Percentiles rank a stretch among this genome's conserved stretches.
These are phyloP conservation scores for Diachrysia chrysitis DNA, from an alignment of 2,888 invertebrate genomes.

Conservation along the genomic window DNA sequence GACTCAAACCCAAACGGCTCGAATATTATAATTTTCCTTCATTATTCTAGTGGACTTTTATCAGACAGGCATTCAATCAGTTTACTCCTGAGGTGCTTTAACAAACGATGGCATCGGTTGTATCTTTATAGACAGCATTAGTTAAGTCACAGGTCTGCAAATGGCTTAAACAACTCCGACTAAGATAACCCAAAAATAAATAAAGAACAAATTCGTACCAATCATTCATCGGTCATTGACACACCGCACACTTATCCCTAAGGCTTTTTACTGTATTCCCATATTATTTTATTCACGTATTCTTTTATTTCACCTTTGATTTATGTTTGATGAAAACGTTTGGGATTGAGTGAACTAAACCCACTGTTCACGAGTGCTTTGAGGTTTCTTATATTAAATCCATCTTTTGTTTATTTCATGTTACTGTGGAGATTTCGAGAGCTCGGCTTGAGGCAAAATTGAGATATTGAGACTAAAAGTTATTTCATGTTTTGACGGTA, in stretches of 20 bases:
- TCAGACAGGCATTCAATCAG: too few species aligned
- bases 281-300: background rate
- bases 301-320: constrained; percentile 4
- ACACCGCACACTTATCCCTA: background rate
- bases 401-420: constrained; percentile 1
- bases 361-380: background rate
- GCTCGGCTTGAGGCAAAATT: background rate
- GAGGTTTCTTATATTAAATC: constrained; percentile 1
- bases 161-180: too few species aligned
- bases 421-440: constrained; percentile 4
- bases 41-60: too few species aligned
- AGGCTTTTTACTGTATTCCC: background rate
- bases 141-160: too few species aligned
- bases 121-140: too few species aligned
- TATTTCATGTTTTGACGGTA: constrained; percentile 1
- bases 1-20: too few species aligned
- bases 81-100: too few species aligned
- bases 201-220: background rate
- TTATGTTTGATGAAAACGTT: constrained; percentile 3
- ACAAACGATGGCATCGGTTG: too few species aligned
- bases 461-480: background rate
- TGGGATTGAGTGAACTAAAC: constrained; percentile 1
- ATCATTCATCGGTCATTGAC: background rate
- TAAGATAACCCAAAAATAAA: too few species aligned
- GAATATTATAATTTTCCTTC: too few species aligned